Percentiles rank a stretch among this genome's conserved stretches.
phyloP scores from a whole-genome alignment of 2,797 vertebrate species.

The Acridotheres tristis region DNA sequence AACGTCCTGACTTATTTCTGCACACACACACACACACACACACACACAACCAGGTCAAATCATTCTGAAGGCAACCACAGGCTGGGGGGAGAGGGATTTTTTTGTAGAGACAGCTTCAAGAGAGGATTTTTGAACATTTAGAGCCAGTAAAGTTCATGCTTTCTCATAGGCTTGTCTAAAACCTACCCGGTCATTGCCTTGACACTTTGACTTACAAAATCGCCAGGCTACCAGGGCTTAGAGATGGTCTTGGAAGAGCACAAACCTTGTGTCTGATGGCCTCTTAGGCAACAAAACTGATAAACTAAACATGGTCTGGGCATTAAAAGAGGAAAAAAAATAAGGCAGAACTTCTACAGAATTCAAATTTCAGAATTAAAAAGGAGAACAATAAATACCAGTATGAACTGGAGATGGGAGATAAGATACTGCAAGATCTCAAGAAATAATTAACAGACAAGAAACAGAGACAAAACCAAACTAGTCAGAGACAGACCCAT shows the following conservation, averaged over 20 bases:
- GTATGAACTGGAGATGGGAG: conserved; percentile 26
- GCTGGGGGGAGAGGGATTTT: neutral
- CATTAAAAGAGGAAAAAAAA: neutral
- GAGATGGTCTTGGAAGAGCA: neutral
- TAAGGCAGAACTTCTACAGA: neutral
- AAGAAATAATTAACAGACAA: conserved; percentile 70
- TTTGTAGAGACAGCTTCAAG: neutral
- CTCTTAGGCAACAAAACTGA: neutral
- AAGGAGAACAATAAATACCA: neutral
- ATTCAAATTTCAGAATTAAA: neutral
- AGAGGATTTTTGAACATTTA: neutral
- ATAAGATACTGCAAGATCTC: conserved; percentile 52
- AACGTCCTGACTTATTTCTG: neutral
- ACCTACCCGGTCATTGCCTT: neutral
- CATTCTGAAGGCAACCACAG: neutral
- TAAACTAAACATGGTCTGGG: neutral
- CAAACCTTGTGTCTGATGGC: neutral
- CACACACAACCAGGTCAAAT: neutral
- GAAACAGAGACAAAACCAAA: conserved; percentile 68
- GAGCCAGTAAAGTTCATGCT: neutral
- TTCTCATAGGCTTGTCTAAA: neutral
- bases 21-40: too few species aligned
- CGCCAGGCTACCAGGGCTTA: neutral
- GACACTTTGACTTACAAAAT: neutral
- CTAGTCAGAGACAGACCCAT: conserved; percentile 62